Base-by-base conservation (phyloP, 1,140 invertebrate genomes). In the Anagrus nilaparvatae region DNA sequence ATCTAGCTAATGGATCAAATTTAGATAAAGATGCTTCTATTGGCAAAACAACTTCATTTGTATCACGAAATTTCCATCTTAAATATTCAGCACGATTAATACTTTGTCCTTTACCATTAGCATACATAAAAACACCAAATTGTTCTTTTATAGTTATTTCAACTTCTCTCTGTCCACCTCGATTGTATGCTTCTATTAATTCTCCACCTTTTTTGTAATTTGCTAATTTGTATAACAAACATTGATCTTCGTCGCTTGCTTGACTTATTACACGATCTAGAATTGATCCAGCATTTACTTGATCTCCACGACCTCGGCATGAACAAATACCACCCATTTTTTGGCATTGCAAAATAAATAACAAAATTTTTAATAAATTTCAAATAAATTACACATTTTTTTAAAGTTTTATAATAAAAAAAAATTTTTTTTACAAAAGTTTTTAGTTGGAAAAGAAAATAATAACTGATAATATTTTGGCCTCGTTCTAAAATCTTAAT, bases 171-270 rank as follows among this genome's bases (percentile, higher is more conserved):
- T 84, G 77, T 2, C 84, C 85, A 5, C 83, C 84, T 35, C 78
- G 73, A 45, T 84, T 82, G 56, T 93, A 96, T 1, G 87, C 85
- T 49, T 87, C 84, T 29, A 88, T 76, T 6, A 88, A 61, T 52
- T 87, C 78, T n/a, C 84, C 85, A 14, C 88, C 87, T 64, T 90
- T 86, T 58, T 91, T 90, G 59, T 89, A 93, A 67, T 92, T 87
- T 5, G 87, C 87, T 31, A 92, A 63, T 57, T 82, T 80, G 53
- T 92, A 93, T 0, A 92, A 70, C 2, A 90, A 71, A 55, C 85
- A 90, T 51, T 87, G 84, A 58, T 87, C 85, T 55, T 89, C 80
- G 49, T 79, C 82, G 31, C 79, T 82, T 5, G 81, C 85, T 61
- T 87, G 83, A 13, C 81, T 92, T 59, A 87, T 89, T 49, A 91